phyloP scores from a whole-genome alignment of 2,888 invertebrate genomes.

The Watsonalla binaria region DNA sequence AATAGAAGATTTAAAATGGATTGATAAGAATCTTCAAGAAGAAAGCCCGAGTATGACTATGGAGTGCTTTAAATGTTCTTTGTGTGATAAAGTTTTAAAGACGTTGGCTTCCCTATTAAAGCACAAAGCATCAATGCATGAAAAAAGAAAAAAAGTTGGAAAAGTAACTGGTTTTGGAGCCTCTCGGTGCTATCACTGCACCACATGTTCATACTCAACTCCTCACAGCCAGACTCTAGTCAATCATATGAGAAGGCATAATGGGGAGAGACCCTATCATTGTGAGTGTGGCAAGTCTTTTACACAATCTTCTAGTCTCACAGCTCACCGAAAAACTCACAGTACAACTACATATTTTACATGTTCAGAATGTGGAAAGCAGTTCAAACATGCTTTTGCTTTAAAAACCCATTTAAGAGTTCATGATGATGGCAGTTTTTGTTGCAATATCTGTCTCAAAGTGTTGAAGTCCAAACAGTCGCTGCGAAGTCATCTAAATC shows the following conservation, averaged over 20 bases:
- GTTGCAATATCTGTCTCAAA: conserved; percentile 63
- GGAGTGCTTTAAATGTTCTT: conserved; percentile 31
- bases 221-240: conserved; percentile 69
- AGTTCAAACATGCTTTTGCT: conserved; percentile 68
- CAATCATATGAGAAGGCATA: conserved; percentile 66
- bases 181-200: conserved; percentile 58
- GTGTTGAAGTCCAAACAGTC: conserved; percentile 58
- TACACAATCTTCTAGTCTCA: conserved; percentile 62
- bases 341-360: conserved; percentile 55
- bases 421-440: conserved; percentile 52
- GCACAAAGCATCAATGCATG: conserved; percentile 59
- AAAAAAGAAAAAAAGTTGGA: conserved; percentile 53
- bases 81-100: conserved; percentile 54
- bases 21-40: conserved; percentile 1
- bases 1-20: conserved; percentile 7
- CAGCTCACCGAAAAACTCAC: conserved; percentile 65
- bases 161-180: conserved; percentile 60
- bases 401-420: conserved; percentile 62
- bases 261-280: conserved; percentile 62
- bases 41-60: not conserved
- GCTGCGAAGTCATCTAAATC: conserved; percentile 56
- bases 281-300: conserved; percentile 71
- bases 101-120: conserved; percentile 46
- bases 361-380: conserved; percentile 66
- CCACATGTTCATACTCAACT: conserved; percentile 60